Evolutionary conservation across 2,797 vertebrate species (phyloP).

Genomic region (Schizopygopsis malacanthus): DNA sequence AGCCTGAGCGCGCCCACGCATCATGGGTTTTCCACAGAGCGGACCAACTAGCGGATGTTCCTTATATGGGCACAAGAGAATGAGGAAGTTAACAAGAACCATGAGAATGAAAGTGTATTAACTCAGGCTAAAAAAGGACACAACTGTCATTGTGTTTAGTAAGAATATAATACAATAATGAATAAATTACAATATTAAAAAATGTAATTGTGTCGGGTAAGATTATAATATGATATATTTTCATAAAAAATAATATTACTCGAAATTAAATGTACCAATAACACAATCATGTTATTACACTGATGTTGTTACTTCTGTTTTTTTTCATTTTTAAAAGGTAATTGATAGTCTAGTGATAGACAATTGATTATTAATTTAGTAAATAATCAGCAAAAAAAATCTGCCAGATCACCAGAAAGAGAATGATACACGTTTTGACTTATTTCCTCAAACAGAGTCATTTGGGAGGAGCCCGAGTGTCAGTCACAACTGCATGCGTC

Average conservation of each 20-base stretch:
- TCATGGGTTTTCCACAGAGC: conserved; percentile 76
- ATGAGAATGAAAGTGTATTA: background rate
- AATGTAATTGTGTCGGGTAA: background rate
- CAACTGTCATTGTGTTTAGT: background rate
- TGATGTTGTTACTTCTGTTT: background rate
- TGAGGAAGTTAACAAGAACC: background rate
- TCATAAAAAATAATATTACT: background rate
- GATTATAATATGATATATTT: background rate
- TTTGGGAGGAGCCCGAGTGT: conserved; percentile 40
- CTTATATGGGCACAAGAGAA: conserved; percentile 73
- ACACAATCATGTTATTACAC: background rate
- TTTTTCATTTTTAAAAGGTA: background rate
- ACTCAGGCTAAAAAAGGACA: background rate
- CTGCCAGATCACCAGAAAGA: background rate
- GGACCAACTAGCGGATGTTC: conserved; percentile 70
- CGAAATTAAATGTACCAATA: background rate
- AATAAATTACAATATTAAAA: background rate
- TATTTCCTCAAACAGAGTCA: conserved; percentile 32
- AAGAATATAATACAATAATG: background rate
- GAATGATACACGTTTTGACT: background rate
- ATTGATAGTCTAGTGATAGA: background rate
- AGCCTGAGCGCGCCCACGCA: conserved; percentile 66
- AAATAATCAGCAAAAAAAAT: background rate
- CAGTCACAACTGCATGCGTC: conserved; percentile 58
- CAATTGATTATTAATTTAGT: background rate